A percentile compares a stretch with the other conserved stretches of the same genome.
phyloP scores from a whole-genome alignment of 2,113 vertebrate species.

The Scomber scombrus region DNA sequence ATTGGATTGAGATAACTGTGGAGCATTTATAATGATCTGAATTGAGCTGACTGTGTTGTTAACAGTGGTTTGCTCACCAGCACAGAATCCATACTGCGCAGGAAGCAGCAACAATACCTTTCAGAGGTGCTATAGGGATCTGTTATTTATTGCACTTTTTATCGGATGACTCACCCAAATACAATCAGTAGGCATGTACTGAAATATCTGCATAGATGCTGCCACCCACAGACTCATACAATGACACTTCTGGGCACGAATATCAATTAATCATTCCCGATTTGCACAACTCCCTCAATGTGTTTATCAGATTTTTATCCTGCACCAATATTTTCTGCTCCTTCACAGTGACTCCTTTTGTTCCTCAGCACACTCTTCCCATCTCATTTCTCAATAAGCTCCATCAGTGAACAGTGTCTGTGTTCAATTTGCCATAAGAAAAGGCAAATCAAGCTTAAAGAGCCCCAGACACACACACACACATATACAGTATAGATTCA shows the following conservation, averaged over 20 bases:
- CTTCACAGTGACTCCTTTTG: constrained; percentile 17
- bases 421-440: constrained; percentile 23
- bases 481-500: not conserved
- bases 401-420: not conserved
- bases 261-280: constrained; percentile 48
- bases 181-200: not conserved
- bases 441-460: constrained; percentile 31
- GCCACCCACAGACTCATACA: constrained; percentile 18
- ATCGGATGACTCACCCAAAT: constrained; percentile 31
- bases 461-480: not conserved
- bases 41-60: not conserved
- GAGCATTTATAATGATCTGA: not conserved
- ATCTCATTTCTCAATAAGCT: not conserved
- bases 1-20: not conserved
- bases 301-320: constrained; percentile 28
- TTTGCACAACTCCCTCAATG: constrained; percentile 38
- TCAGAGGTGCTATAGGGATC: not conserved
- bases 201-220: constrained; percentile 15
- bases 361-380: not conserved
- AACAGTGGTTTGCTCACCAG: not conserved
- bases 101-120: not conserved
- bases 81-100: constrained; percentile 2
- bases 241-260: constrained; percentile 19
- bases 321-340: not conserved
- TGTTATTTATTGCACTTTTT: constrained; percentile 15